Evolutionary conservation across 2,113 vertebrate genomes (phyloP), one percentile per base, ranked within the genome.

Genomic region (Irena cyanogastra): DNA sequence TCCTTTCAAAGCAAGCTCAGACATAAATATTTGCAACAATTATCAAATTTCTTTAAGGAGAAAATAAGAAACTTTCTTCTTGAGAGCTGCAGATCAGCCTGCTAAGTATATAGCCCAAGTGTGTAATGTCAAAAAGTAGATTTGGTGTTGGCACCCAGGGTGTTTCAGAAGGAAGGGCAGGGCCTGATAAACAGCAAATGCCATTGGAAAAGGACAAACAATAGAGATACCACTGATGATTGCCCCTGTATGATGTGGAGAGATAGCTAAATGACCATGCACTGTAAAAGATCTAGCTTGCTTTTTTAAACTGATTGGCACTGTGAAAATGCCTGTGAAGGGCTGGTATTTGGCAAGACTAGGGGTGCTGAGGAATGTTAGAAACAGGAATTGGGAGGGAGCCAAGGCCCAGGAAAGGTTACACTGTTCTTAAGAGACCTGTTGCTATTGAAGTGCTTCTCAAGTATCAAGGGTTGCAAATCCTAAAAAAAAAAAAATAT

Each of bases 401-500:
- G 6, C 4, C 0, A 0, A 79, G 11, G 49, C 1, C 1, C 10
- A 57, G 41, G 41, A 49, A 87, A 69, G 47, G 9, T 72, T 80
- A 20, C 0, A 0, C 16, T 44, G 60, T 7, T 72, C 63, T 76
- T 64, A 27, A 53, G 23, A 71, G 8, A 6, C 14, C 50, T 45
- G 6, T 64, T 90, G 30, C 21, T 20, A 26, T 12, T 52, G 49
- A 83, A 80, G 18, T 10, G 12, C 19, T 54, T 76, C 26, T 22
- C 28, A 66, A 69, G 5, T 33, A 39, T 9, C 11, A 60, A 24
- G 15, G 14, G 8, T 13, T 4, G 0, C 22, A 63, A 75, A 54
- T 37, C n/a, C 12, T 44, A n/a, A 66, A 65, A 23, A 37, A 61
- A 65, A 21, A 37, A 18, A 5, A 35, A 35, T 35, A 17, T 11